Conservation (phyloP, 2,113 vertebrate genomes). For the Gavia stellata region DNA sequence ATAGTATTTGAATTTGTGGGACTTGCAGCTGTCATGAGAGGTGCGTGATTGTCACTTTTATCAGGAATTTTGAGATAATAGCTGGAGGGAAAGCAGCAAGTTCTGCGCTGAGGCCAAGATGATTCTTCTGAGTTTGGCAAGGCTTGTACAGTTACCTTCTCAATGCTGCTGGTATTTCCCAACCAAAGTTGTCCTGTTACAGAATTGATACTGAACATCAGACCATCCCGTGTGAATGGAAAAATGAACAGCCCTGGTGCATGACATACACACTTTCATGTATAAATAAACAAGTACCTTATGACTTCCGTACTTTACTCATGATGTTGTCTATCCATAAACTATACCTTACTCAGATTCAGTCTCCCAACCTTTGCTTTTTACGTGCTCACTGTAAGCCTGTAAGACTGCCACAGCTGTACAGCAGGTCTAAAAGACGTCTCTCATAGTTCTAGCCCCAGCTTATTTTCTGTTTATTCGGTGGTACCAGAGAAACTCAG, state of each 20-base stretch:
- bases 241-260: not conserved
- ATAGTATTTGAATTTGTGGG: not conserved
- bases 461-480: not conserved
- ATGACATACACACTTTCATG: not conserved
- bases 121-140: not conserved
- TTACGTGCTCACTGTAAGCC: not conserved
- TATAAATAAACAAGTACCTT: not conserved
- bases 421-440: not conserved
- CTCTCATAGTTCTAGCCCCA: not conserved
- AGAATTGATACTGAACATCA: not conserved
- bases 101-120: not conserved
- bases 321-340: not conserved
- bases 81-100: not conserved
- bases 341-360: not conserved
- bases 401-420: not conserved
- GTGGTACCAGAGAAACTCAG: not conserved
- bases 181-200: not conserved
- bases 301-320: not conserved
- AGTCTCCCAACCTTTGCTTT: not conserved
- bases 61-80: not conserved
- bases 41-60: not conserved
- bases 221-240: not conserved
- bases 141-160: not conserved
- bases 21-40: not conserved
- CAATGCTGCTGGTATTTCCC: not conserved